Conservation (phyloP, 2,888 invertebrate species). For the Cordilura impudica region DNA sequence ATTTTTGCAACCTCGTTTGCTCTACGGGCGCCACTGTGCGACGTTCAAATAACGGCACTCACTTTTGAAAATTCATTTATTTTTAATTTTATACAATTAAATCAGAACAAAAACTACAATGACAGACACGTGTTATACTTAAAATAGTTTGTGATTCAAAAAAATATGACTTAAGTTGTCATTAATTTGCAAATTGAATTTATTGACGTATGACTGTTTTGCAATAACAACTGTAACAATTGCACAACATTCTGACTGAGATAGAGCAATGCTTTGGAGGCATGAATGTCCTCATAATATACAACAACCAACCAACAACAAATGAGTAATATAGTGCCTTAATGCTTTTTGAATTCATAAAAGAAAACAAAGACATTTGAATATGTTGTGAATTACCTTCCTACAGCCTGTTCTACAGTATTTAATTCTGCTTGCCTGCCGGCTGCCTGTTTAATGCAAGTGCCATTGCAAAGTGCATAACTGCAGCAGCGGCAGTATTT, state of each 20-base stretch:
- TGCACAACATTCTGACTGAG: slow-evolving; percentile 48
- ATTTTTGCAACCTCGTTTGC: no score
- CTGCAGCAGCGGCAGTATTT: neutral
- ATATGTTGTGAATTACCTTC: slow-evolving; percentile 53
- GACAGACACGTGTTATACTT: no score
- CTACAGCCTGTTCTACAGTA: slow-evolving; percentile 23
- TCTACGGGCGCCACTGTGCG: no score
- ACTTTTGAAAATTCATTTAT: no score
- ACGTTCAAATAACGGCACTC: no score
- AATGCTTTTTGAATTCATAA: slow-evolving; percentile 39
- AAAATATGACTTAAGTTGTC: no score
- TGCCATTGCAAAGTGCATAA: slow-evolving; percentile 54
- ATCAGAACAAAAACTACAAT: no score
- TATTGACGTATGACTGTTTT: slow-evolving; percentile 46
- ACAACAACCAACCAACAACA: slow-evolving; percentile 27
- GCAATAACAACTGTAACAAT: slow-evolving; percentile 48
- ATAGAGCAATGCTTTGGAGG: slow-evolving; percentile 49
- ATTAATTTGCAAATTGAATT: neutral
- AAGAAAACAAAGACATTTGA: slow-evolving; percentile 57
- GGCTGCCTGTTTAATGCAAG: slow-evolving; percentile 37
- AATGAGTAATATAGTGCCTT: slow-evolving; percentile 7
- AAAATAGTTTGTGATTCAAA: no score
- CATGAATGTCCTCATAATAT: slow-evolving; percentile 45
- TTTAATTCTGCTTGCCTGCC: neutral
- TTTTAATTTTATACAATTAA: no score